Conservation (phyloP, 2,113 vertebrate species). For the Bostrychus sinensis region DNA sequence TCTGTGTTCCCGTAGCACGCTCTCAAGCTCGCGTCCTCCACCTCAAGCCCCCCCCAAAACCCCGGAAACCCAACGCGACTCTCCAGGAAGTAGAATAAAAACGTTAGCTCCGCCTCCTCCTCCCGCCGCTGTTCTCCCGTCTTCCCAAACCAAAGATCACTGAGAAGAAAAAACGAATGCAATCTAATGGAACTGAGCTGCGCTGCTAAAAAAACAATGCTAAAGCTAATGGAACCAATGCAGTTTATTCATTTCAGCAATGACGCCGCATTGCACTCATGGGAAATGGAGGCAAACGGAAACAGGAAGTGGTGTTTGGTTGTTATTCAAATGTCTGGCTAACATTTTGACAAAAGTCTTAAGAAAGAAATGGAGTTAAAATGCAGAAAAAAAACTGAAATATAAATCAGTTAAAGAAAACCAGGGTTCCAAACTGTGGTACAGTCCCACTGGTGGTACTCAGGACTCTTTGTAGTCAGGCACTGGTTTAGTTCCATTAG, state of each 20-base stretch:
- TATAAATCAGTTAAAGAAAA: too few relatives aligned
- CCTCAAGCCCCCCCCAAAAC: not conserved
- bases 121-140: constrained; percentile 57
- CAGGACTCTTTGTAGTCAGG: too few relatives aligned
- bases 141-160: constrained; percentile 90
- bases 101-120: constrained; percentile 42
- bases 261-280: not conserved
- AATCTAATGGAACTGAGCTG: not conserved
- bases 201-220: not conserved
- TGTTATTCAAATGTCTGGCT: too few relatives aligned
- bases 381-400: too few relatives aligned
- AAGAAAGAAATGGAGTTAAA: too few relatives aligned
- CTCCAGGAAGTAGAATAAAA: constrained; percentile 9
- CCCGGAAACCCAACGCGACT: not conserved
- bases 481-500: too few relatives aligned
- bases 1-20: constrained; percentile 15
- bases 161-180: constrained; percentile 20
- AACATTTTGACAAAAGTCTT: not conserved
- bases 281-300: not conserved
- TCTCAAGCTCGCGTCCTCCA: not conserved
- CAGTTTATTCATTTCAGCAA: not conserved
- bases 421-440: too few relatives aligned
- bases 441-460: too few relatives aligned
- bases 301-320: not conserved
- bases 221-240: not conserved